phyloP scores from a whole-genome alignment of 2,888 invertebrate genomes.

The Dorcus parallelipipedus region DNA sequence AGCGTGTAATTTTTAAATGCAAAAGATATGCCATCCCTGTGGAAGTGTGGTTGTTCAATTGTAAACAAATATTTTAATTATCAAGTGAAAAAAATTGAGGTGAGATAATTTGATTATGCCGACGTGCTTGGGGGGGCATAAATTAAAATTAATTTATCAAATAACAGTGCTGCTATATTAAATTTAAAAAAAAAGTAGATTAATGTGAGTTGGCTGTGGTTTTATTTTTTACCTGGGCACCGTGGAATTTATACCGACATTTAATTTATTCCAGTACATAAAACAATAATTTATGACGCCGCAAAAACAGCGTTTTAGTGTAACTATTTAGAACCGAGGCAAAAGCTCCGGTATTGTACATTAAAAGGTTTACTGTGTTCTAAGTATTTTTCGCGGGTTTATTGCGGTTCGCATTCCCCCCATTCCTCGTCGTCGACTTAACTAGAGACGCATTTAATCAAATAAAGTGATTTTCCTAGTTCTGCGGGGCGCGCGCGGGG shows the following conservation, averaged over 20 bases:
- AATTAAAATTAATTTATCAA: too few species aligned
- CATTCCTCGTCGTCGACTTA: neutral
- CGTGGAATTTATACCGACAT: neutral
- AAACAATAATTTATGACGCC: neutral
- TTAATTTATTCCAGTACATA: neutral
- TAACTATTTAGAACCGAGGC: neutral
- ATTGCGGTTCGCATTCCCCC: neutral
- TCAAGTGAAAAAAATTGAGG: too few species aligned
- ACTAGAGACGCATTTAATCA: slow-evolving; percentile 18
- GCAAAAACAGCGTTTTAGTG: neutral
- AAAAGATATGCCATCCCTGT: too few species aligned
- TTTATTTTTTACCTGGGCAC: neutral
- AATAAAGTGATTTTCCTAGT: slow-evolving; percentile 23
- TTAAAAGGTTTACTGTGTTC: slow-evolving; percentile 26
- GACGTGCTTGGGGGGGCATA: too few species aligned
- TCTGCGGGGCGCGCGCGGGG: slow-evolving; percentile 7
- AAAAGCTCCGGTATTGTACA: slow-evolving; percentile 11
- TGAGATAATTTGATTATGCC: too few species aligned
- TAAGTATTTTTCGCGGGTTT: slow-evolving; percentile 9
- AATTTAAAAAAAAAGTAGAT: too few species aligned
- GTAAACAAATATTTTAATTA: too few species aligned
- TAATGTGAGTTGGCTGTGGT: too few species aligned
- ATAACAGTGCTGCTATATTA: too few species aligned
- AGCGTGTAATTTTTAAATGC: too few species aligned
- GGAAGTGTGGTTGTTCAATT: too few species aligned